phyloP scores from a whole-genome alignment of 2,888 invertebrate genomes.

The Chymomyza caudatula region DNA sequence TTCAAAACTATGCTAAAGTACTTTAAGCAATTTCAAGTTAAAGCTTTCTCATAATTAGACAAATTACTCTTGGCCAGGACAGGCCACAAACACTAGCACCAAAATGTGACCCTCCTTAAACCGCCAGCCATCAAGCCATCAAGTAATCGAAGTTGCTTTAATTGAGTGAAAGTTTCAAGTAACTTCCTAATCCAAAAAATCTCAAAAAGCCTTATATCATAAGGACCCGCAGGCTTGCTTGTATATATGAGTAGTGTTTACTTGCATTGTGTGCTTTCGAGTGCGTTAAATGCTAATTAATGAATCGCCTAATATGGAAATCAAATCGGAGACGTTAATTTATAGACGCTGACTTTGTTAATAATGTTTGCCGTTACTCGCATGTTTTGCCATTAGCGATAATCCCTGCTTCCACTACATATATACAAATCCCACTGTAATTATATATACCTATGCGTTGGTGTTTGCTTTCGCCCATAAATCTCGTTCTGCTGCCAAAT shows the following conservation, averaged over 20 bases:
- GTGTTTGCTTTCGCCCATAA: conserved; percentile 38
- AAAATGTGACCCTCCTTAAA: background rate
- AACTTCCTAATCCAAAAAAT: conserved; percentile 5
- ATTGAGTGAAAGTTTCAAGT: conserved; percentile 28
- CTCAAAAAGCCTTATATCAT: too few species aligned
- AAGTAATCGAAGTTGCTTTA: background rate
- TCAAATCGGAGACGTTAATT: conserved; percentile 58
- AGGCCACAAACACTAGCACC: background rate
- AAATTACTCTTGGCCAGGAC: background rate
- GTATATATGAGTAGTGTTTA: too few species aligned
- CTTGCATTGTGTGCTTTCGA: conserved; percentile 11
- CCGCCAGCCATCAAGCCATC: too few species aligned
- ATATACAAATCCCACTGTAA: conserved; percentile 51
- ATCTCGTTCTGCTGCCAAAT: conserved; percentile 53
- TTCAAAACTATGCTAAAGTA: background rate
- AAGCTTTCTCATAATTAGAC: background rate
- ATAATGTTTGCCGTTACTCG: conserved; percentile 46
- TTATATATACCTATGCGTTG: conserved; percentile 42
- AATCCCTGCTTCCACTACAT: conserved; percentile 29
- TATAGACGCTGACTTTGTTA: conserved; percentile 46
- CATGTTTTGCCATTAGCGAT: conserved; percentile 54
- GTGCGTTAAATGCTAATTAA: conserved; percentile 58
- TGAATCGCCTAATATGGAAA: conserved; percentile 63
- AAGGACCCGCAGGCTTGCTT: too few species aligned
- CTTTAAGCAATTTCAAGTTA: background rate